Conservation (phyloP, 1,140 invertebrate species). For the Melanaphis sacchari region DNA sequence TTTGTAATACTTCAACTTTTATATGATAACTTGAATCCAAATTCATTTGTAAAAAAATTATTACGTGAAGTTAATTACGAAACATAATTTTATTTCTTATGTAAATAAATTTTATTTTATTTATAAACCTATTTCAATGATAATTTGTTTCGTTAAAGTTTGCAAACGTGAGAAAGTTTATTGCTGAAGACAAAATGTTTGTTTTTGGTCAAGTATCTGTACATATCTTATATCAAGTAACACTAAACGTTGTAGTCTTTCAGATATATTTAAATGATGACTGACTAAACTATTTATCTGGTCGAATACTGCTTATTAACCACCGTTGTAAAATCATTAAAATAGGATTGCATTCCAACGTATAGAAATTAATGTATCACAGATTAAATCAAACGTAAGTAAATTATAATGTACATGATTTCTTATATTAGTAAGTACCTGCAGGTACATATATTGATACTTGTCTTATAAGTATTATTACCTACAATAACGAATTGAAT, state of each 20-base stretch:
- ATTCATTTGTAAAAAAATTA: neutral
- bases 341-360: neutral
- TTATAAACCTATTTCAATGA: neutral
- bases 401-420: slow-evolving; percentile 1
- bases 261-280: neutral
- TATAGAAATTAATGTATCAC: neutral
- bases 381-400: neutral
- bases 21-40: neutral
- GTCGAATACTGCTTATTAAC: neutral
- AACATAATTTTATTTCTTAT: neutral
- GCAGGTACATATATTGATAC: neutral
- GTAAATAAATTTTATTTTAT: neutral
- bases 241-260: neutral
- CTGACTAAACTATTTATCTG: neutral
- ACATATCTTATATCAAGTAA: neutral
- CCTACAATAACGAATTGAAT: neutral
- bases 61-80: neutral
- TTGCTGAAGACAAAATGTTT: neutral
- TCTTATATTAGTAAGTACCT: neutral
- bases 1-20: neutral
- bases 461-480: neutral
- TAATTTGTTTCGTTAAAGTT: neutral
- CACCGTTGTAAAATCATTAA: neutral
- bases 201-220: neutral
- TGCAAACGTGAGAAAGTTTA: neutral